Base-by-base conservation (phyloP, 2,113 vertebrate species). In the Brachypodius melanocephalos region DNA sequence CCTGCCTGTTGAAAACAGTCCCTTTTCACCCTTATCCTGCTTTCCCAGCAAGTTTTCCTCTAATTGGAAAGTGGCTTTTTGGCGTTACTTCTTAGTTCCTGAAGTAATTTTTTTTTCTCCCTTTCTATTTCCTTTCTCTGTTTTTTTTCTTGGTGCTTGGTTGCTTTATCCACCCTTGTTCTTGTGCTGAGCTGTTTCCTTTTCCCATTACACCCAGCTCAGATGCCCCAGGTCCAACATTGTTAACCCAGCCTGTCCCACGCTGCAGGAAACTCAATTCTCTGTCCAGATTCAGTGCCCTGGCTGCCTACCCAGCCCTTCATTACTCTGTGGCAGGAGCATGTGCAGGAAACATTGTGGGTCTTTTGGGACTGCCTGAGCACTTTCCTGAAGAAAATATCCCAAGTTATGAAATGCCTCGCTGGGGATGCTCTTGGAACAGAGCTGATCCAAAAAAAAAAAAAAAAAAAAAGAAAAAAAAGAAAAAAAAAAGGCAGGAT, bases 181-280 rank as follows among this genome's bases (percentile, higher is more conserved):
- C 92, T 93, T 55, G 81, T 91, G 95, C 90, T 95, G 96, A 94
- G 85, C 84, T 66, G 74, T 92, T 92, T 96, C 85, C 95, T 93
- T 61, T 96, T 92, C 91, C 58, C 93, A 88, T 95, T 95, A 90
- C 66, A 21, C 68, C 28, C 88, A 40, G 38, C 73, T 81, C 86
- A 63, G 54, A 86, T 88, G 78, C 85, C 89, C 78, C 62, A 68
- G 68, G 32, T 49, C 63, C 51, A 43, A n/a, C 58, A 63, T 42
- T 90, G 85, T 95, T 83, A 85, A 85, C 85, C 63, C 92, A 90
- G 85, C 87, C 54, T 63, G 6, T 68, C 82, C 89, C 85, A 59
- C 4, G 0, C 62, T 40, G 17, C 85, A 87, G 91, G 95, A 95
- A 96, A 65, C 52, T 61, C 95, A 15, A 4, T 82, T 69, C 74